Evolutionary conservation across 2,113 vertebrate species (phyloP).

Genomic region (Anhinga anhinga): DNA sequence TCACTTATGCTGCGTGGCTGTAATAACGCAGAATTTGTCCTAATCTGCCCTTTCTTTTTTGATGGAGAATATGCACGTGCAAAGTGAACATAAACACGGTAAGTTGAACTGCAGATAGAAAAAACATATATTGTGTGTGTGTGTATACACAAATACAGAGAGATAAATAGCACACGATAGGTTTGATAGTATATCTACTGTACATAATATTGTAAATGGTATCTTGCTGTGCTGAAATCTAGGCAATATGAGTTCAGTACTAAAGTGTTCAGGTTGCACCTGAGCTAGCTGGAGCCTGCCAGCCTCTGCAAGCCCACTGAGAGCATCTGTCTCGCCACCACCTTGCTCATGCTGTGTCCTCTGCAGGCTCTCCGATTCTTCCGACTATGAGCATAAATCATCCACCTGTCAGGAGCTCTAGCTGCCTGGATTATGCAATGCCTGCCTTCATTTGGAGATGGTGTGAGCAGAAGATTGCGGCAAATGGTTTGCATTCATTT

Average conservation of each 20-base stretch:
- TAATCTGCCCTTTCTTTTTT: slow-evolving; percentile 52
- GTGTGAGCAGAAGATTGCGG: slow-evolving; percentile 75
- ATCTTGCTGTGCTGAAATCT: slow-evolving; percentile 73
- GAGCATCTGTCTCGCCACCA: slow-evolving; percentile 85
- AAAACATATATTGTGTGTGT: neutral
- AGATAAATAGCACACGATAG: slow-evolving; percentile 32
- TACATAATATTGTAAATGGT: slow-evolving; percentile 69
- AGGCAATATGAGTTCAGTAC: slow-evolving; percentile 72
- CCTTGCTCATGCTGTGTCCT: slow-evolving; percentile 79
- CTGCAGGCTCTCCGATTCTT: slow-evolving; percentile 81
- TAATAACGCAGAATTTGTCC: slow-evolving; percentile 50
- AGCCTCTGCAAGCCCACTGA: slow-evolving; percentile 83
- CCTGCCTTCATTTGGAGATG: slow-evolving; percentile 83
- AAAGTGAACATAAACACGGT: neutral
- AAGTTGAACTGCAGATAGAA: neutral
- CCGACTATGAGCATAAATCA: slow-evolving; percentile 90
- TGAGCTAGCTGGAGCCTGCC: slow-evolving; percentile 81
- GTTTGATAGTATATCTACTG: slow-evolving; percentile 62
- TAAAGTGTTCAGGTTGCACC: slow-evolving; percentile 79
- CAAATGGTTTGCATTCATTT: slow-evolving; percentile 81
- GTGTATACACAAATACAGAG: neutral
- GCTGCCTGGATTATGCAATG: slow-evolving; percentile 86
- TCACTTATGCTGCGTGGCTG: neutral
- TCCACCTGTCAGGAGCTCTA: slow-evolving; percentile 83
- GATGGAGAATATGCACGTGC: neutral